Conservation (phyloP, 2,888 invertebrate species). For the Lumbricus terrestris region DNA sequence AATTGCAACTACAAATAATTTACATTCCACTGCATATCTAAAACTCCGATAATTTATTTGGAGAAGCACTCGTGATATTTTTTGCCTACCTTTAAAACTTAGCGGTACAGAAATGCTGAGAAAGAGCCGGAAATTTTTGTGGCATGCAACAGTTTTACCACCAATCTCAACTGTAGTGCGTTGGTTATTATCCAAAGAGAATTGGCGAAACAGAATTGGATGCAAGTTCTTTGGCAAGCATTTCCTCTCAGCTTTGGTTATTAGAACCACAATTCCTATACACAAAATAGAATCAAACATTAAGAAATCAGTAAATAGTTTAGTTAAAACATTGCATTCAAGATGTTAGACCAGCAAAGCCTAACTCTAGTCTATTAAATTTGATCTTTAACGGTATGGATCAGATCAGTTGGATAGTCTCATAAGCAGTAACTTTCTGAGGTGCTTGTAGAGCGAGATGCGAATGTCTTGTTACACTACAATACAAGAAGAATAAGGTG, state of each 20-base stretch:
- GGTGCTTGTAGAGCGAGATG: too few relatives aligned
- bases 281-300: background rate
- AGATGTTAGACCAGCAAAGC: background rate
- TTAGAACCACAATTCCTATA: background rate
- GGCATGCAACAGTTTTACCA: background rate
- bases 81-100: background rate
- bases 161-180: background rate
- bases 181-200: background rate
- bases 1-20: too few relatives aligned
- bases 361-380: background rate
- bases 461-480: too few relatives aligned
- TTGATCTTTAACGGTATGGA: background rate
- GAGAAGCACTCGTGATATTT: background rate
- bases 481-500: too few relatives aligned
- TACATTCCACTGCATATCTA: background rate
- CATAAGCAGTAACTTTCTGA: too few relatives aligned
- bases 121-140: background rate
- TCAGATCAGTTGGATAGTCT: background rate
- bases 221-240: background rate
- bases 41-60: background rate
- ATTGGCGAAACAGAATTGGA: slow-evolving; percentile 7
- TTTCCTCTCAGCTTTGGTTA: slow-evolving; percentile 6
- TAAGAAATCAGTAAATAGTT: background rate
- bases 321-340: background rate
- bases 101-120: background rate